Evolutionary conservation across 2,888 invertebrate genomes (phyloP).

Genomic region (Caenorhabditis wallacei): DNA sequence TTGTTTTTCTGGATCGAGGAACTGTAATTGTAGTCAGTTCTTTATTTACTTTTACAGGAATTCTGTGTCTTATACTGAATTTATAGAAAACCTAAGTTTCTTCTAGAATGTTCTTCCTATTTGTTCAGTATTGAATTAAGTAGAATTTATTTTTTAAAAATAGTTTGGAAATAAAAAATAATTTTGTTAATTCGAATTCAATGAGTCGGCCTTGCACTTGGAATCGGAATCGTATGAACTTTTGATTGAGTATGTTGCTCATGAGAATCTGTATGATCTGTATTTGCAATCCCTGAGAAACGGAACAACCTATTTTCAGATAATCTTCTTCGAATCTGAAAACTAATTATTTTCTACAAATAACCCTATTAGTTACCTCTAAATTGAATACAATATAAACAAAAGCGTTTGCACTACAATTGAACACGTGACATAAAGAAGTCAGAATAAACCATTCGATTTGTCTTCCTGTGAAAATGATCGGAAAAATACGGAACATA

Average conservation of each 20-base stretch:
- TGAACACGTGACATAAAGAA: conserved; percentile 60
- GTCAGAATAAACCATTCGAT: conserved; percentile 66
- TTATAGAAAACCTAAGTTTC: too few species aligned
- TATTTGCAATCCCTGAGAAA: conserved; percentile 8
- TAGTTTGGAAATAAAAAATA: too few species aligned
- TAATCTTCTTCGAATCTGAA: conserved; percentile 24
- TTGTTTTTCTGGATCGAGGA: too few species aligned
- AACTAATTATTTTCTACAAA: too few species aligned
- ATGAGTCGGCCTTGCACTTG: conserved; percentile 21
- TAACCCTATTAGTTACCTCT: conserved; percentile 63
- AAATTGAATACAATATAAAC: conserved; percentile 67
- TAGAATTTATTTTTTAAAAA: too few species aligned
- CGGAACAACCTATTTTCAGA: conserved; percentile 17
- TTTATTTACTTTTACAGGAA: too few species aligned
- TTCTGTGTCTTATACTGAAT: too few species aligned
- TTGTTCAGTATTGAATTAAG: too few species aligned
- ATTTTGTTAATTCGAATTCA: too few species aligned
- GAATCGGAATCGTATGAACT: conserved; percentile 46
- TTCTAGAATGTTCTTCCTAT: too few species aligned
- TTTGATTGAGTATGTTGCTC: conserved; percentile 32
- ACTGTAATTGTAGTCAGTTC: too few species aligned
- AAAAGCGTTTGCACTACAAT: conserved; percentile 67
- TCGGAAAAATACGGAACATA: conserved; percentile 53
- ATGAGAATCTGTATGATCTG: conserved; percentile 10
- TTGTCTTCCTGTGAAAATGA: conserved; percentile 47